phyloP scores from a whole-genome alignment of 2,113 vertebrate species.

The Nerophis lumbriciformis region DNA sequence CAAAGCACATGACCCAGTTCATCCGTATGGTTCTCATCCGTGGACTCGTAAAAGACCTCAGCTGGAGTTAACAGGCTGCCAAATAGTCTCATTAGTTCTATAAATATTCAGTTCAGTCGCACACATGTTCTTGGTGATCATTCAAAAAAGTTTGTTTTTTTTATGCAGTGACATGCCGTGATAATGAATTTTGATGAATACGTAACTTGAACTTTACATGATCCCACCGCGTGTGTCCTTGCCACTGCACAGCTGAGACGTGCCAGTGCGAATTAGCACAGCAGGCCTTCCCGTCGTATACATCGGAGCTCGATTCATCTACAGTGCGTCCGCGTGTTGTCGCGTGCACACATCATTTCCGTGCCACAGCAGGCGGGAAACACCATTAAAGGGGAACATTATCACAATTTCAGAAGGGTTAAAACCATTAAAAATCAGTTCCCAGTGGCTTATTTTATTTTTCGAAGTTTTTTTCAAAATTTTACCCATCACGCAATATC shows the following conservation, averaged over 20 bases:
- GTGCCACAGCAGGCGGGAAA: background rate
- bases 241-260: background rate
- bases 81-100: constrained; percentile 27
- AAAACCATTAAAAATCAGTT: too few relatives aligned
- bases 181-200: constrained; percentile 4
- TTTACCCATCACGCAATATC: too few relatives aligned
- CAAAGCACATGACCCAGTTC: constrained; percentile 26
- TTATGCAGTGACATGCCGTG: background rate
- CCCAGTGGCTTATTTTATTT: too few relatives aligned
- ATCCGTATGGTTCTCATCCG: constrained; percentile 43
- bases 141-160: background rate
- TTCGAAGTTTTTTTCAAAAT: too few relatives aligned
- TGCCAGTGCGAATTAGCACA: background rate
- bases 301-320: background rate
- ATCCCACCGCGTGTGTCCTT: background rate
- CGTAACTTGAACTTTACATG: background rate
- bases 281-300: background rate
- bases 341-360: background rate
- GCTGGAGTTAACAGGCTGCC: constrained; percentile 42
- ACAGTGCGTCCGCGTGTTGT: background rate
- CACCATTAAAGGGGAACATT: too few relatives aligned
- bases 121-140: background rate
- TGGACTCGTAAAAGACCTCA: constrained; percentile 44
- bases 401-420: too few relatives aligned
- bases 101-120: constrained; percentile 13